Percentiles rank a stretch among this genome's conserved stretches.
phyloP scores from a whole-genome alignment of 2,888 invertebrate genomes.

The Diabrotica balteata region DNA sequence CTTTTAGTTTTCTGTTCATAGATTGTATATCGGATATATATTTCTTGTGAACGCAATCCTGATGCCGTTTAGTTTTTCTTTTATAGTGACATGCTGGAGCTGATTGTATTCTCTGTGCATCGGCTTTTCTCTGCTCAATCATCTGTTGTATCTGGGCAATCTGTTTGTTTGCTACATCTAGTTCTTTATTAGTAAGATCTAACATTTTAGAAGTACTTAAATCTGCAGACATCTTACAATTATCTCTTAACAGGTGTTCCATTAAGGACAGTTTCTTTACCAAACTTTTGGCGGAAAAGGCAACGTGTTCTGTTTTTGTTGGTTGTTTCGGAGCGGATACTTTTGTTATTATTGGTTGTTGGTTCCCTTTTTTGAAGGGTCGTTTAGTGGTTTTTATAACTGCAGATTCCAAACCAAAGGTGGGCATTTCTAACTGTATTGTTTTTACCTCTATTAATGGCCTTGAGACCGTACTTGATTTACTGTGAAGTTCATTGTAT shows the following conservation, averaged over 20 bases:
- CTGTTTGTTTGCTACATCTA: conserved; percentile 29
- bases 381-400: conserved; percentile 24
- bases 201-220: conserved; percentile 22
- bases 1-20: conserved; percentile 46
- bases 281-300: conserved; percentile 1
- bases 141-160: conserved; percentile 23
- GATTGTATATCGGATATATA: conserved; percentile 44
- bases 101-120: conserved; percentile 5
- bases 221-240: conserved; percentile 10
- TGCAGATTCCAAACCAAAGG: conserved; percentile 33
- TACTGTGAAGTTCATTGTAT: neutral
- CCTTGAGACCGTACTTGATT: conserved; percentile 8
- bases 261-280: conserved; percentile 17
- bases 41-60: conserved; percentile 36
- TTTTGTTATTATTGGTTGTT: neutral
- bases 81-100: conserved; percentile 6
- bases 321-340: neutral
- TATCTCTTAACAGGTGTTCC: conserved; percentile 12
- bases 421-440: conserved; percentile 33
- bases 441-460: conserved; percentile 31
- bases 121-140: conserved; percentile 20
- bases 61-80: conserved; percentile 26
- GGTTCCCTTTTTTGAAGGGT: neutral
- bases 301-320: neutral
- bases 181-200: conserved; percentile 28